Evolutionary conservation across 2,888 invertebrate species (phyloP), one percentile per base, ranked within the genome.

Genomic region (Xanthia togata): DNA sequence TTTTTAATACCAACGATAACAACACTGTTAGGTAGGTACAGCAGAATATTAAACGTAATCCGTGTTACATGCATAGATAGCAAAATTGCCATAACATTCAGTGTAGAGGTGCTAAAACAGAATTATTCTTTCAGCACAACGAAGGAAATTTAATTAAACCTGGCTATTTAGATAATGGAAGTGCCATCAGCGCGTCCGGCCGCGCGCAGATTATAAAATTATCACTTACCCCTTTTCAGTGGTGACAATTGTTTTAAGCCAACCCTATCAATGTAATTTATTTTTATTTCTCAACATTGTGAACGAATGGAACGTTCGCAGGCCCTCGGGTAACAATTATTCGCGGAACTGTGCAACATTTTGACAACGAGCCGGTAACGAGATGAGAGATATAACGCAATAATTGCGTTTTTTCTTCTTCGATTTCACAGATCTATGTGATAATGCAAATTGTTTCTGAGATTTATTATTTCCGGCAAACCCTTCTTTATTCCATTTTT

Each of bases 151-250:
- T 87, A 87, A 87, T 87, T 82, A 84, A 88, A 93, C 88, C 88
- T 91, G 91, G 91, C 91, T 91, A 91, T 94, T 94, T 91, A 94
- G 93, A 93, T 94, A 93, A 94, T 92, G 91, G 89, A 89, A 87
- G 83, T 80, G 87, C 89, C 90, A 89, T 90, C 89, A 89, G 88
- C 88, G 87, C 89, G 88, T 89, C 89, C 90, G 90, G 87, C 84
- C 84, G 79, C 79, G 78, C 74, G 70, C 64, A 83, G 89, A 91
- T 92, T 92, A 91, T 91, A 88, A 91, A 92, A 91, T 92, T 90
- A 91, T 91, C 90, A 90, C 90, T 87, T 87, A 82, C 89, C 90
- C 88, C 89, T 90, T 53, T 90, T 91, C 85, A 84, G 86, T 82
- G 87, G 89, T 90, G 89, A 90, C 91, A 87, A 85, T 87, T 85